phyloP scores from a whole-genome alignment of 2,797 vertebrate genomes.

The Pantherophis alleghaniensis region DNA sequence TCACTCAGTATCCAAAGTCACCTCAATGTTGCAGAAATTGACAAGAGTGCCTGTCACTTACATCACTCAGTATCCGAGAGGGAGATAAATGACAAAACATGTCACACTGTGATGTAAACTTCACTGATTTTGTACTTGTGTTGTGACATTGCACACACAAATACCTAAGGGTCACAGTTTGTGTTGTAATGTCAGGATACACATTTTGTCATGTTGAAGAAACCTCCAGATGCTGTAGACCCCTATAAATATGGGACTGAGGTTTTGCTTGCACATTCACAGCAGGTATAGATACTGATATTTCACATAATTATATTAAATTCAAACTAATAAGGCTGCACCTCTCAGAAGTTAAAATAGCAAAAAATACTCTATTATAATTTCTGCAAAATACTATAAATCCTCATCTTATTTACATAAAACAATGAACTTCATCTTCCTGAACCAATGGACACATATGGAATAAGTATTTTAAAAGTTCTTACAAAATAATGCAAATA shows the following conservation, averaged over 20 bases:
- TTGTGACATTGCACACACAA: neutral
- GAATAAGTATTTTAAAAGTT: neutral
- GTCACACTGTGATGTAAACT: neutral
- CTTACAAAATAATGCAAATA: neutral
- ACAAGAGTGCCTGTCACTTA: neutral
- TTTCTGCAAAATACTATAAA: neutral
- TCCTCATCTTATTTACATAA: neutral
- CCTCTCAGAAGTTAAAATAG: neutral
- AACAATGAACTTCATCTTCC: neutral
- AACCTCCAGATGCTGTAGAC: neutral
- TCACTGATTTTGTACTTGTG: neutral
- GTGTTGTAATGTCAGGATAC: neutral
- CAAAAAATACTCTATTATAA: neutral
- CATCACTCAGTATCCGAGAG: neutral
- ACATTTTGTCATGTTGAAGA: neutral
- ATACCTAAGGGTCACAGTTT: neutral
- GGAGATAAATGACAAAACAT: neutral
- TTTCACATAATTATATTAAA: neutral
- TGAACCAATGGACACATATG: neutral
- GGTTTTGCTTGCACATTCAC: neutral
- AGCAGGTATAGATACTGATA: neutral
- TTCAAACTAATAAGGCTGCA: neutral
- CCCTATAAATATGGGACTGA: neutral
- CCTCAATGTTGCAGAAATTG: neutral
- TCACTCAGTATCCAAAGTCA: neutral